Conservation (phyloP, 2,113 vertebrate species). For the Bubalus kerabau region DNA sequence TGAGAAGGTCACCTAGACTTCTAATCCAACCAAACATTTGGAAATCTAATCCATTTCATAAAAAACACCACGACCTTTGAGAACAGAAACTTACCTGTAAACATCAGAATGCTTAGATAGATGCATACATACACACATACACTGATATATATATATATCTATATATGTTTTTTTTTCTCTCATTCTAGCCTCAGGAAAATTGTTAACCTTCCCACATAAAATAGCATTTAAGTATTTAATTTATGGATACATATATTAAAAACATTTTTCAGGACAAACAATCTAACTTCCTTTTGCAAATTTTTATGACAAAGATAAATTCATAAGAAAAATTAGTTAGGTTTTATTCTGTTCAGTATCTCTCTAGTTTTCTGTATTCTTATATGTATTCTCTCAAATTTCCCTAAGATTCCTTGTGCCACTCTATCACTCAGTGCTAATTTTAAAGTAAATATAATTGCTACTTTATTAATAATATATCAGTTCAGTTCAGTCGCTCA, state of each 20-base stretch:
- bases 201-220: not conserved
- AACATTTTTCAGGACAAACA: not conserved
- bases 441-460: not conserved
- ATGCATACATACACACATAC: not conserved
- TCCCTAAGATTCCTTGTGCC: not conserved
- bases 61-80: not conserved
- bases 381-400: not conserved
- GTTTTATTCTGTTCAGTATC: not conserved
- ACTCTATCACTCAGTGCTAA: not conserved
- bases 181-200: not conserved
- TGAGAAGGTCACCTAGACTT: not conserved
- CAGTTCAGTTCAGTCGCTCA: too few species aligned
- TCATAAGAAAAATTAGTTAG: not conserved
- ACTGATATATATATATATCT: too few species aligned
- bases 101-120: not conserved
- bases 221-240: not conserved
- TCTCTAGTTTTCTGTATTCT: not conserved
- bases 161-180: not conserved
- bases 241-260: conserved; percentile 1
- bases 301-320: not conserved
- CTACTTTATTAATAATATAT: not conserved
- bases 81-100: not conserved
- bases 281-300: not conserved
- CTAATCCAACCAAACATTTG: not conserved
- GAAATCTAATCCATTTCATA: not conserved